Evolutionary conservation across 2,113 vertebrate species (phyloP), one percentile per base, ranked within the genome.

Genomic region (Nyctereutes procyonoides): DNA sequence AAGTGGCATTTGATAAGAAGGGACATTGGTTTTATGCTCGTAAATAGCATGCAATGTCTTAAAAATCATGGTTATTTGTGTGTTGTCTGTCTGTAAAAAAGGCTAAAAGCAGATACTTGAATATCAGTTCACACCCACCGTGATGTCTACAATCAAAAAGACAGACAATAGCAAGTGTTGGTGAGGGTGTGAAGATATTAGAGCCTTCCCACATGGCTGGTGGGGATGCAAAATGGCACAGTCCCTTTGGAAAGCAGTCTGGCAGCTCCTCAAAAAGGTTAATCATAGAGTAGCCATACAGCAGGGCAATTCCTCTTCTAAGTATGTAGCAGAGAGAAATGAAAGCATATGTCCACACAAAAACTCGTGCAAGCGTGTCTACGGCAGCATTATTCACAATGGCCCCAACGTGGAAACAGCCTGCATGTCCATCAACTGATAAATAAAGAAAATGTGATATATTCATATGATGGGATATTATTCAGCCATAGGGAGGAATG

Each of bases 321-420:
- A 13, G 3, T 0, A 2, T 0, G 7, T 2, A 26, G 7, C 3
- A 1, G 1, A 55, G 20, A 87, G 73, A 71, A 26, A 38, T 30
- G 6, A 56, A 73, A 43, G 8, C 32, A 0, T 1, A 5, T 4
- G 12, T 20, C n/a, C 10, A 19, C 22, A 0, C 10, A n/a, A 15
- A 65, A 24, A 4, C 67, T 43, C 5, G 3, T 2, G 1, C 26
- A 0, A 3, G 5, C 38, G 1, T 0, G 12, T 10, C 35, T 8
- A 8, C 0, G 0, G 4, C 17, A 15, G 17, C 24, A 2, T 51
- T 5, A 3, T 5, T 51, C 28, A 0, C 0, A 2, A 14, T 0
- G 3, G 19, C 8, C 3, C 48, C 55, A 1, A 32, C 13, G 7
- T 19, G 35, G 51, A 86, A 63, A n/a, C n/a, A 69, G 7, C 35